Conservation (phyloP, 1,140 invertebrate genomes). For the Drosophila biarmipes region DNA sequence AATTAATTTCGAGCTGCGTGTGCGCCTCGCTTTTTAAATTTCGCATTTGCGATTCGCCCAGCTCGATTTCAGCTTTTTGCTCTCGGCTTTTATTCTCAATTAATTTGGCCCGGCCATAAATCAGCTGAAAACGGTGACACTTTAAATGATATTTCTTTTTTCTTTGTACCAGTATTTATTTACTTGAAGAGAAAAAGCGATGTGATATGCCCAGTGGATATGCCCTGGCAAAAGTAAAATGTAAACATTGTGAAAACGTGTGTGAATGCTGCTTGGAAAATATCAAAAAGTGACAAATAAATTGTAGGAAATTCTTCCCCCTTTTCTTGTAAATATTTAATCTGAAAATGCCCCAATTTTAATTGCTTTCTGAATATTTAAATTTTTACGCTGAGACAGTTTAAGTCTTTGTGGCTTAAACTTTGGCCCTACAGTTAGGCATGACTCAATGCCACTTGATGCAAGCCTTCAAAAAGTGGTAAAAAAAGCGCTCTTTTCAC, state of each 20-base stretch:
- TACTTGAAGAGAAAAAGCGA: neutral
- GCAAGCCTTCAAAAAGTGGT: slow-evolving; percentile 1
- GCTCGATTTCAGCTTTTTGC: slow-evolving; percentile 36
- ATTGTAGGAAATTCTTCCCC: neutral
- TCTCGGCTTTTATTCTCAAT: slow-evolving; percentile 47
- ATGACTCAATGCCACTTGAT: slow-evolving; percentile 27
- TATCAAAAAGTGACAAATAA: neutral
- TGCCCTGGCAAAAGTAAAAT: neutral
- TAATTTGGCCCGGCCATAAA: slow-evolving; percentile 60
- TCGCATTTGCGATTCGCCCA: neutral
- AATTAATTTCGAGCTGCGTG: slow-evolving; percentile 60
- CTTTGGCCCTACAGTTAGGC: slow-evolving; percentile 10
- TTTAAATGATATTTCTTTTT: slow-evolving; percentile 26
- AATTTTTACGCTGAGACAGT: neutral
- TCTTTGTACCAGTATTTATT: neutral
- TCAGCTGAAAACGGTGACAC: slow-evolving; percentile 45
- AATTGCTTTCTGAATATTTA: slow-evolving; percentile 2
- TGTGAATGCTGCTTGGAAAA: neutral
- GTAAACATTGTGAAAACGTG: slow-evolving; percentile 20
- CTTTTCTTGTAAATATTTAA: neutral
- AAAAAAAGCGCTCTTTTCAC: slow-evolving; percentile 31
- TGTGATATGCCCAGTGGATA: slow-evolving; percentile 10
- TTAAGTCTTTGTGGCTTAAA: slow-evolving; percentile 18
- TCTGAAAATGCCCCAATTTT: neutral
- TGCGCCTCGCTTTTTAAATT: slow-evolving; percentile 18